A percentile compares a stretch with the other conserved stretches of the same genome.
Conservation (phyloP, 2,888 invertebrate species). For the Cantharis flavilabris region DNA sequence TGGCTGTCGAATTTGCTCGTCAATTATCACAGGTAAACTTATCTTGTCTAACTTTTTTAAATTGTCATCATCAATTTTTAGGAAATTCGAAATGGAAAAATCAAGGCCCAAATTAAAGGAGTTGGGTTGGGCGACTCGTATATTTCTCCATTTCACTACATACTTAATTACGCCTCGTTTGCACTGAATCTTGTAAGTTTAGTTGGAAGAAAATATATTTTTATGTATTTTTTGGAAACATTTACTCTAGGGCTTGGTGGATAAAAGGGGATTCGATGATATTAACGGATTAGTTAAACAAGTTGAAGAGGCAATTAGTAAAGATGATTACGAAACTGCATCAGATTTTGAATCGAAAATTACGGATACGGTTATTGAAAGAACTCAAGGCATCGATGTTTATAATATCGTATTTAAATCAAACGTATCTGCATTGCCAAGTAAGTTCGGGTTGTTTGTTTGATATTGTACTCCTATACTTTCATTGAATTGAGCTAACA, state of each 20-base stretch:
- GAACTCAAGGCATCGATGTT: constrained; percentile 73
- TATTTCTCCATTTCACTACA: constrained; percentile 45
- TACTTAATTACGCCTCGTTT: constrained; percentile 41
- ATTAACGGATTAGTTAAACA: constrained; percentile 43
- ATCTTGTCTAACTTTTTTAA: constrained; percentile 2
- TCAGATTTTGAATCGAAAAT: constrained; percentile 65
- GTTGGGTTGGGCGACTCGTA: constrained; percentile 43
- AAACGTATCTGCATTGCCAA: constrained; percentile 35
- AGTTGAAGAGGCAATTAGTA: constrained; percentile 39
- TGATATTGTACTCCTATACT: not conserved
- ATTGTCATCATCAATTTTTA: constrained; percentile 24
- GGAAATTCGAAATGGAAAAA: constrained; percentile 38
- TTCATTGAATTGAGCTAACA: not conserved
- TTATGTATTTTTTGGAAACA: not conserved
- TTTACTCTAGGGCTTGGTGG: constrained; percentile 19
- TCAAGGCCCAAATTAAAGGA: constrained; percentile 43
- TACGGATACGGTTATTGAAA: constrained; percentile 61
- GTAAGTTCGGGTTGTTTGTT: constrained; percentile 26
- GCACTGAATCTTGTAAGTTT: constrained; percentile 39
- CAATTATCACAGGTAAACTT: constrained; percentile 59
- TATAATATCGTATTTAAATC: constrained; percentile 74
- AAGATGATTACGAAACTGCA: constrained; percentile 63
- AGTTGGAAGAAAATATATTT: not conserved
- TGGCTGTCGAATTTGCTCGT: constrained; percentile 82
- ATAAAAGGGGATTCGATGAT: constrained; percentile 37